Conservation (phyloP, 2,113 vertebrate species). For the mouse (Mus musculus) region DNA sequence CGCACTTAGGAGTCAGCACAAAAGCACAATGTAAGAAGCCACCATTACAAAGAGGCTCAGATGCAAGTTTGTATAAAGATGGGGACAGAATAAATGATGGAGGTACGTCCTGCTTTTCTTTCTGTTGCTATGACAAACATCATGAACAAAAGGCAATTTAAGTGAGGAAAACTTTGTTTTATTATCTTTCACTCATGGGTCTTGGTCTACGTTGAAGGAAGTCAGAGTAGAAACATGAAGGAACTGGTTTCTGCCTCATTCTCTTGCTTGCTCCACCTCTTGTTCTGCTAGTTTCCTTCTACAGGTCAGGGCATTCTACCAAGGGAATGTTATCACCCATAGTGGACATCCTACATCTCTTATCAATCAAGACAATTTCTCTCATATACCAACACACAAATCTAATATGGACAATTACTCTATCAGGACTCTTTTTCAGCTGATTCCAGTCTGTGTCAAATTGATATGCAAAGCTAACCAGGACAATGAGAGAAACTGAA, state of each 20-base stretch:
- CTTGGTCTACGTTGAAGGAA: not conserved
- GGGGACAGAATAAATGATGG: not conserved
- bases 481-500: not conserved
- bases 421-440: not conserved
- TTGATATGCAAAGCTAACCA: no score
- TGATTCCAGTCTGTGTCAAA: not conserved
- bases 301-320: not conserved
- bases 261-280: not conserved
- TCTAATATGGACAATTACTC: not conserved
- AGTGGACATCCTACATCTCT: not conserved
- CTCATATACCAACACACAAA: not conserved
- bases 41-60: not conserved
- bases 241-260: no score
- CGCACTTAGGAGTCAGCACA: accelerated
- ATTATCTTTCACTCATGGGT: no score
- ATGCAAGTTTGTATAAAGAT: not conserved
- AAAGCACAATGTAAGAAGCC: not conserved
- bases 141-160: not conserved
- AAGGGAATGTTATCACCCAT: not conserved
- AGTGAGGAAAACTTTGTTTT: not conserved
- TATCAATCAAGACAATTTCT: not conserved
- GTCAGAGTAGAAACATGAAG: not conserved
- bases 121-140: not conserved
- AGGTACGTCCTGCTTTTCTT: not conserved
- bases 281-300: not conserved